Evolutionary conservation across 1,140 invertebrate species (phyloP).

Genomic region (Periplaneta americana): DNA sequence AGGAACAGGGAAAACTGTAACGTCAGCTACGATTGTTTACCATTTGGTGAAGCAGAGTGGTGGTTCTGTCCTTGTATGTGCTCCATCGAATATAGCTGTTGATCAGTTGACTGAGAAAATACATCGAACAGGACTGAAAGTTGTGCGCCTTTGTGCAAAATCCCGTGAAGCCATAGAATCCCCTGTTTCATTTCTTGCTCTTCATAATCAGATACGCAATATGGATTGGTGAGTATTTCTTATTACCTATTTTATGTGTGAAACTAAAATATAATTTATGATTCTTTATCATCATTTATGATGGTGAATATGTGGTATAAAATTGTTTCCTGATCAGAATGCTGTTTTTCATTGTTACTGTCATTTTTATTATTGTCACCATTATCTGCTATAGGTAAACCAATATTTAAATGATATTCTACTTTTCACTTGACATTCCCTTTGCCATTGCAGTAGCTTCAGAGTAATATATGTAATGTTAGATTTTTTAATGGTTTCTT

Average conservation of each 20-base stretch:
- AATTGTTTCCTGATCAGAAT: no score
- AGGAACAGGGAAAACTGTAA: slow-evolving; percentile 98
- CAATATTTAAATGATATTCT: no score
- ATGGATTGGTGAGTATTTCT: slow-evolving; percentile 67
- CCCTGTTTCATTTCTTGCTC: slow-evolving; percentile 91
- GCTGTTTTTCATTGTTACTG: no score
- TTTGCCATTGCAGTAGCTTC: no score
- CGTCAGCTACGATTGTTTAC: slow-evolving; percentile 98
- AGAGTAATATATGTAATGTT: no score
- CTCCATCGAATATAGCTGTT: slow-evolving; percentile 98
- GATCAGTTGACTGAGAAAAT: slow-evolving; percentile 99
- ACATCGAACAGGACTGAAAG: slow-evolving; percentile 94
- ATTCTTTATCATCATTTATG: no score
- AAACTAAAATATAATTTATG: neutral
- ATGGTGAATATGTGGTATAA: no score
- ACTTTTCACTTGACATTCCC: no score
- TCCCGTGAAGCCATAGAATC: slow-evolving; percentile 97
- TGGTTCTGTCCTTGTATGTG: slow-evolving; percentile 95
- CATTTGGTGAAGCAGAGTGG: slow-evolving; percentile 93
- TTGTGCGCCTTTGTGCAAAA: slow-evolving; percentile 95
- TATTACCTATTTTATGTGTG: neutral
- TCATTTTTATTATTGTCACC: no score
- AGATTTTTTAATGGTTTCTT: no score
- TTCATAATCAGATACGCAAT: slow-evolving; percentile 96
- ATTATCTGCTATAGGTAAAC: no score